Percentiles rank a stretch among this genome's conserved stretches.
Conservation (phyloP, 2,888 invertebrate genomes). For the Sipha maydis region DNA sequence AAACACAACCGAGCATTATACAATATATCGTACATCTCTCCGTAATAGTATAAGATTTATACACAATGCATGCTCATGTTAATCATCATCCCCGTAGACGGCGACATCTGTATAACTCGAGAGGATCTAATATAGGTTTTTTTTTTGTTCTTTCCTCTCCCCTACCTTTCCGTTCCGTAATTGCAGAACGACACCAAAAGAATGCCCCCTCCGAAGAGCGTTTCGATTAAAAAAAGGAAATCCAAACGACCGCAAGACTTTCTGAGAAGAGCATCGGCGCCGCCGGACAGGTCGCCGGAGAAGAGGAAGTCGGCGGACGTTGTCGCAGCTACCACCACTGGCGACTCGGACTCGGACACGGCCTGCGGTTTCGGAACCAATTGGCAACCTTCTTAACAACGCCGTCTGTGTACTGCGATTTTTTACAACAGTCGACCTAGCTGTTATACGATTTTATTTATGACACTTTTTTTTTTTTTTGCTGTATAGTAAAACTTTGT, state of each 20-base stretch:
- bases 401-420: too few relatives aligned
- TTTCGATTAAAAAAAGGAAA: constrained; percentile 76
- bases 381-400: constrained; percentile 71
- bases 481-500: background rate
- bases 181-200: constrained; percentile 72
- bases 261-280: constrained; percentile 63
- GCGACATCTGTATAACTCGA: background rate
- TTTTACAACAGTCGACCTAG: too few relatives aligned
- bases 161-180: constrained; percentile 25
- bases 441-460: background rate
- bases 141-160: constrained; percentile 41
- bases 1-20: background rate
- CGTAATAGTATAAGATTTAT: background rate
- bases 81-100: too few relatives aligned
- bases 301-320: constrained; percentile 57
- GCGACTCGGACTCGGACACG: constrained; percentile 86
- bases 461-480: background rate
- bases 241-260: constrained; percentile 72
- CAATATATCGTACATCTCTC: too few relatives aligned
- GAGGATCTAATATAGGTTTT: background rate
- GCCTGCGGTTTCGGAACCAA: constrained; percentile 86
- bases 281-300: constrained; percentile 44
- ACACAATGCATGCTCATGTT: background rate
- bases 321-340: constrained; percentile 42
- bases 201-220: constrained; percentile 80